Conservation (phyloP, 2,797 vertebrate genomes). For the Semaprochilodus insignis region DNA sequence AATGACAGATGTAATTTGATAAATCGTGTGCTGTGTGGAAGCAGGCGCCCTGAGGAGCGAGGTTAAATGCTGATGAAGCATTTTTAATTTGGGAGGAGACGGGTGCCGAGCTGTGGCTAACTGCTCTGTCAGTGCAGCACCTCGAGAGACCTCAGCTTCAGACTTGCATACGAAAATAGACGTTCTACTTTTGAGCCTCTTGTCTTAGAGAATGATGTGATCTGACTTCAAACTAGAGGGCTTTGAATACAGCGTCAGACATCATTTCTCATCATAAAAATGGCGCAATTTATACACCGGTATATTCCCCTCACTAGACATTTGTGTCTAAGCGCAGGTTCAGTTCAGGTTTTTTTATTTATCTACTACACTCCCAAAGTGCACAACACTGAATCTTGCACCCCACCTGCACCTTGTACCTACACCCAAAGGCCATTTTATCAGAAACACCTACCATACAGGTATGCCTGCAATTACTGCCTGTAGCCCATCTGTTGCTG, state of each 20-base stretch:
- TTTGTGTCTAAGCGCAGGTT: too few species aligned
- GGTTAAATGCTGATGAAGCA: constrained; percentile 40
- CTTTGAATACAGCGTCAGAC: not conserved
- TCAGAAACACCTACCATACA: too few species aligned
- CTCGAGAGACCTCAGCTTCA: not conserved
- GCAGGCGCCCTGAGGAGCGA: not conserved
- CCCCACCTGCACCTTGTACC: too few species aligned
- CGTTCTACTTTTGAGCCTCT: constrained; percentile 1
- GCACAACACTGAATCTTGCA: too few species aligned
- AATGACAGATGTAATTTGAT: constrained; percentile 35
- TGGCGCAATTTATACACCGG: too few species aligned
- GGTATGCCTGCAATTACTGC: too few species aligned
- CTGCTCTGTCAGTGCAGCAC: constrained; percentile 6
- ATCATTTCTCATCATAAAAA: not conserved
- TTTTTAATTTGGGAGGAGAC: constrained; percentile 28
- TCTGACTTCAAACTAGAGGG: not conserved
- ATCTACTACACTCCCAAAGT: too few species aligned
- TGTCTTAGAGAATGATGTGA: constrained; percentile 6
- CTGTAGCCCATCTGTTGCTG: too few species aligned
- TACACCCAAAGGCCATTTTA: too few species aligned
- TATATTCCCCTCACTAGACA: too few species aligned
- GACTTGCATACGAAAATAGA: constrained; percentile 18
- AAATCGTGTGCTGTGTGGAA: constrained; percentile 18
- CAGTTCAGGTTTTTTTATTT: too few species aligned
- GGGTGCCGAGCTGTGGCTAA: constrained; percentile 20